Evolutionary conservation across 2,797 vertebrate species (phyloP), one percentile per base, ranked within the genome.

Genomic region (Notamacropus eugenii): DNA sequence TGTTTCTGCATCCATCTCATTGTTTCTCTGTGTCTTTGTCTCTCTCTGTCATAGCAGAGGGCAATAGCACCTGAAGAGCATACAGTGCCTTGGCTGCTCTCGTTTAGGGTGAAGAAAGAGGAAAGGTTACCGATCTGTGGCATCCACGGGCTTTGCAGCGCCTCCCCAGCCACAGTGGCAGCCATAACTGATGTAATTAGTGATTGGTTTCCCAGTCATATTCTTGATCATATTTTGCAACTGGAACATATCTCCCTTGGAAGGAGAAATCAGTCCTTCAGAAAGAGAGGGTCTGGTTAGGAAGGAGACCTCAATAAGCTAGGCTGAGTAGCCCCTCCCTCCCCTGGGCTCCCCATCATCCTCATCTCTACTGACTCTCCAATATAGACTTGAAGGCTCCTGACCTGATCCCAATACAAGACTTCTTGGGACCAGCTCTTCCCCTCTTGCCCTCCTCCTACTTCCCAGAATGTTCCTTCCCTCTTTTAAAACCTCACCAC

Each of bases 131-230:
- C 0, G 0, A 87, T 96, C 46, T 0, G 96, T 97, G 93, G 94
- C 0, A 3, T 96, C 97, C 94, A 94, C 87, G 0, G 97, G 95
- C 90, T 90, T 87, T 3, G 96, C 96, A 29, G 58, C 22, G 92
- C 91, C 96, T 3, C 96, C 95, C 0, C 96, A 93, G 55, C 97
- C 97, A 1, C 93, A 97, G 97, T 97, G 98, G 28, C 96, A 97
- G 0, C 95, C 96, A 0, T 92, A 96, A 90, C 92, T 95, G 95
- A 96, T 93, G 96, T 94, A 97, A 95, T 94, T 54, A 0, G 97
- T 27, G 93, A 95, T 90, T 1, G 94, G 93, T 58, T n/a, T 95
- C 57, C 95, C 96, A 0, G 40, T 94, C 54, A 90, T 87, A 0
- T 28, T 31, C 5, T 16, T 0, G 96, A 96, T 97, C 96, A 97